Evolutionary conservation across 2,888 invertebrate species (phyloP), one percentile per base, ranked within the genome.

Genomic region (Habrosyne pyritoides): DNA sequence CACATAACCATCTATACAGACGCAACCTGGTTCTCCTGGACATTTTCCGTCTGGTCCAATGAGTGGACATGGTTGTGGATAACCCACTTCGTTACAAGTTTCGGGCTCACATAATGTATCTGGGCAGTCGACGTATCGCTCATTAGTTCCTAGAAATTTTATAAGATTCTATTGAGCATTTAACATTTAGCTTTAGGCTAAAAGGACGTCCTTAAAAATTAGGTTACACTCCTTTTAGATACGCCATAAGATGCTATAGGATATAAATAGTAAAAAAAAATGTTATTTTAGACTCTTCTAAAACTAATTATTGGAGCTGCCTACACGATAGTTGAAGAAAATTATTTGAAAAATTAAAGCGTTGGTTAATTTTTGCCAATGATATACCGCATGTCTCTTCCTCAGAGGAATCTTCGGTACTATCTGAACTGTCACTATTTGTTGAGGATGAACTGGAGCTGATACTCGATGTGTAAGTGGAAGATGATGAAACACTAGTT

Each of bases 1-100:
- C 0, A 67, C 54, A 50, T 61, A 66, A 12, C 71, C 70, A 7
- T 82, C 71, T 12, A 52, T 59, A 53, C 84, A 85, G 8, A 77
- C 58, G 54, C 85, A 86, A 2, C 66, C 70, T 18, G 75, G 65
- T 12, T 63, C 14, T 53, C 76, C 48, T n/a, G 42, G 33, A 51
- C 59, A 59, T 10, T 28, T 4, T 1, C 12, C 28, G 4, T 56
- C 52, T 26, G 56, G 59, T 26, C 61, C 49, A 28, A 63, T 61
- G 52, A 46, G 36, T 42, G 56, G 48, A 54, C 60, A 52, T 4
- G 56, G 49, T 33, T 68, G 8, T 5, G 66, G 59, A 10, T 50
- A 65, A 0, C 73, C 73, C 21, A 73, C 54, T 6, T 71, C 63
- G 3, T 65, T 56, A 50, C 73, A 73, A 3, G 47, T 60, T 21